phyloP scores from a whole-genome alignment of 2,797 vertebrate species.

The Hydrophis major region DNA sequence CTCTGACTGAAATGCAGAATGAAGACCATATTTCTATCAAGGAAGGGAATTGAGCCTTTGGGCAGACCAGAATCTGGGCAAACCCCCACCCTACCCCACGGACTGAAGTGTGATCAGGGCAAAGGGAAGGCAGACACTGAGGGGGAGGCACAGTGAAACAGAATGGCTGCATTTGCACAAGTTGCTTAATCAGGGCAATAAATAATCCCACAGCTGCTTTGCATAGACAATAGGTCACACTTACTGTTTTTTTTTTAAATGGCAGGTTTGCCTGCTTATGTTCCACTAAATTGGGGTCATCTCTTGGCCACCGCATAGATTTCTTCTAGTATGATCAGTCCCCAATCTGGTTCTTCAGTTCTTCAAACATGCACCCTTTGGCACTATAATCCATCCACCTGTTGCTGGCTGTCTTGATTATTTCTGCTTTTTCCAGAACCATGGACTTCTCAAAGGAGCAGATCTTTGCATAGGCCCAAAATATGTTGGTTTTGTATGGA shows the following conservation, averaged over 20 bases:
- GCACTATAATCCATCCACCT: neutral
- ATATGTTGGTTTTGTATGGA: neutral
- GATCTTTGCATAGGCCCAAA: neutral
- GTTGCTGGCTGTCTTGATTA: neutral
- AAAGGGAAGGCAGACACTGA: neutral
- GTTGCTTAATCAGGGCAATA: neutral
- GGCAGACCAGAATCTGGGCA: neutral
- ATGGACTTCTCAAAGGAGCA: neutral
- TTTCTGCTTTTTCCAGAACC: neutral
- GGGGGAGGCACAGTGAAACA: neutral
- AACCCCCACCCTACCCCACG: neutral
- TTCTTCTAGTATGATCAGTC: neutral
- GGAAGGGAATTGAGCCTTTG: neutral
- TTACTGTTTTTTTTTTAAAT: neutral
- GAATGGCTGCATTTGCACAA: neutral
- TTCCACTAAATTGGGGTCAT: neutral
- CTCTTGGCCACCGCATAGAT: neutral
- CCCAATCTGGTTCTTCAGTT: neutral
- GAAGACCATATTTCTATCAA: neutral
- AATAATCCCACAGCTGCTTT: neutral
- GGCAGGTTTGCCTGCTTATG: neutral
- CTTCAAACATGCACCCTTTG: neutral
- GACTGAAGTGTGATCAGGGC: neutral
- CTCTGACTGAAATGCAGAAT: neutral
- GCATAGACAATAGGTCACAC: neutral